These are phyloP conservation scores for Chymomyza caudatula DNA, from an alignment of 2,888 invertebrate genomes.

Conservation along the genomic window DNA sequence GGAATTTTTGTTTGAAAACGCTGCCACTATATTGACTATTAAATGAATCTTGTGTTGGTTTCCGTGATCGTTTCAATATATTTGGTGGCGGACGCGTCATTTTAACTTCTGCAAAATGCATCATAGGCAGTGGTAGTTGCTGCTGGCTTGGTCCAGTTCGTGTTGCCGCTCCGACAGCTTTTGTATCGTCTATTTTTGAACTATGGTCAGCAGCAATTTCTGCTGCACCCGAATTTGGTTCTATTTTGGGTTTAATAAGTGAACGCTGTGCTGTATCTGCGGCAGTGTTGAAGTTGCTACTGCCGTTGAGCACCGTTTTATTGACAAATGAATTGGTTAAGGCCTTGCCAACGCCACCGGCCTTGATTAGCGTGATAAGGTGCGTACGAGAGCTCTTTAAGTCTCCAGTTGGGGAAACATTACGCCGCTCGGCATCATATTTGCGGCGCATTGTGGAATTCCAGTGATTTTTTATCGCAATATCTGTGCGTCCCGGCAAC, in stretches of 20 bases:
- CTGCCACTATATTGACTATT: neutral
- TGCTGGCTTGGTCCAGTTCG: neutral
- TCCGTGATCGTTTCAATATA: slow-evolving; percentile 73
- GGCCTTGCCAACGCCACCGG: slow-evolving; percentile 49
- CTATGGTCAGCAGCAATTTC: neutral
- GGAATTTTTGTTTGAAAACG: slow-evolving; percentile 48
- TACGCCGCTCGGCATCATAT: slow-evolving; percentile 81
- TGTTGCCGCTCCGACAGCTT: neutral
- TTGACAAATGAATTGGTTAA: neutral
- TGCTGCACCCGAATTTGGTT: neutral
- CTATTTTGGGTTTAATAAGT: neutral
- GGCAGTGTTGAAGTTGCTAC: too few species aligned
- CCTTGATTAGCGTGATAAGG: slow-evolving; percentile 74
- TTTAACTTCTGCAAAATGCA: slow-evolving; percentile 20
- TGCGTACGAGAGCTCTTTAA: slow-evolving; percentile 72
- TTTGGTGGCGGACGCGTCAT: slow-evolving; percentile 62
- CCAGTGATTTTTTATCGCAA: slow-evolving; percentile 99
- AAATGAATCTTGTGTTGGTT: slow-evolving; percentile 24
- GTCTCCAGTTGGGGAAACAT: slow-evolving; percentile 51
- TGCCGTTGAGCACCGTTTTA: slow-evolving; percentile 5
- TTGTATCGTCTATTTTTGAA: slow-evolving; percentile 1
- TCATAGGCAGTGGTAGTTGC: neutral
- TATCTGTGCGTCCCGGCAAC: slow-evolving; percentile 94
- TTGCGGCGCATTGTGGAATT: slow-evolving; percentile 96
- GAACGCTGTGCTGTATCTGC: slow-evolving; percentile 1